These are phyloP conservation scores for Bergia puertoricense DNA, from an alignment of 92 coral and sea anemone species.

Conservation along the genomic window DNA sequence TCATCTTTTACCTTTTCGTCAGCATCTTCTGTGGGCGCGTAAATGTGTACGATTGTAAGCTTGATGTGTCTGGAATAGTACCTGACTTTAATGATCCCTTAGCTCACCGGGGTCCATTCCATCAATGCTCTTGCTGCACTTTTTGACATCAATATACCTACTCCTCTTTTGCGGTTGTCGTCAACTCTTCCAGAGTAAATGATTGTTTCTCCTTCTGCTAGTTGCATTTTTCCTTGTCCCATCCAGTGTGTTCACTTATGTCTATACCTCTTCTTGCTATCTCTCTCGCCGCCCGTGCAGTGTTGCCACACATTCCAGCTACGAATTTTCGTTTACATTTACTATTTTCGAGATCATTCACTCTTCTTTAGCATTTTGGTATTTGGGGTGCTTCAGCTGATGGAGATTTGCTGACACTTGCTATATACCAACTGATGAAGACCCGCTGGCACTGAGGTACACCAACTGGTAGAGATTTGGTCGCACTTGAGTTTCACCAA, in stretches of 20 bases:
- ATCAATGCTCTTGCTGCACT: background rate
- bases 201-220: constrained; percentile 41
- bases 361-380: no score
- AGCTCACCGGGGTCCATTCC: constrained; percentile 52
- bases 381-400: no score
- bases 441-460: no score
- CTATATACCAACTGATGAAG: no score
- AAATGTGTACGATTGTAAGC: constrained; percentile 34
- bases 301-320: constrained; percentile 53
- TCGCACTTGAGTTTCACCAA: no score
- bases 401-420: no score
- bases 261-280: background rate
- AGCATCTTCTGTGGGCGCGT: constrained; percentile 51
- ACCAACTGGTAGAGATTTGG: no score
- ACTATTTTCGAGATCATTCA: no score
- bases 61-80: constrained; percentile 44
- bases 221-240: background rate
- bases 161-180: constrained; percentile 54
- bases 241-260: no score
- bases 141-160: constrained; percentile 54
- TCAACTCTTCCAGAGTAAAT: constrained; percentile 51
- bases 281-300: constrained; percentile 54
- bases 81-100: constrained; percentile 46
- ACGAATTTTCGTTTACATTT: constrained; percentile 28
- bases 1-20: constrained; percentile 47